phyloP scores from a whole-genome alignment of 2,888 invertebrate genomes.

The Aphodius granarius region DNA sequence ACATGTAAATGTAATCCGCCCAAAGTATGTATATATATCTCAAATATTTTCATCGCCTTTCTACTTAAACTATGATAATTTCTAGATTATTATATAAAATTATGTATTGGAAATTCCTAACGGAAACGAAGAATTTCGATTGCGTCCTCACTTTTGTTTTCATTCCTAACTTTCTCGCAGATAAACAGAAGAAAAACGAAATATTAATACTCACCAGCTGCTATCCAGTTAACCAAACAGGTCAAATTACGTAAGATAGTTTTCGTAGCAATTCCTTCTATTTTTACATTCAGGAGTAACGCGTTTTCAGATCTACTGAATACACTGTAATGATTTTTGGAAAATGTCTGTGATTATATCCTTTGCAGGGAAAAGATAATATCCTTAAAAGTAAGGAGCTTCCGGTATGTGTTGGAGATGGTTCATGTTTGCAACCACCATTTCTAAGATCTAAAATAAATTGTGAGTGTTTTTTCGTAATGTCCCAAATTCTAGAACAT shows the following conservation, averaged over 20 bases:
- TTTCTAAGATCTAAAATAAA: too few species aligned
- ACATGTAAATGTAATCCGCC: not conserved
- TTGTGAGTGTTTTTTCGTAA: not conserved
- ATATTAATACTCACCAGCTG: not conserved
- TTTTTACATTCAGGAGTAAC: too few species aligned
- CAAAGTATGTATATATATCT: not conserved
- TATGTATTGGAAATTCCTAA: not conserved
- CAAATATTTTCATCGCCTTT: not conserved
- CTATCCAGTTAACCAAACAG: not conserved
- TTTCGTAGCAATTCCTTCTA: too few species aligned
- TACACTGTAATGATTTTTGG: too few species aligned
- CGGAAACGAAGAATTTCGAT: not conserved
- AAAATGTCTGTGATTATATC: too few species aligned
- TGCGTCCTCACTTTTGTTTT: not conserved
- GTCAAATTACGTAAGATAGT: not conserved
- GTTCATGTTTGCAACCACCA: too few species aligned
- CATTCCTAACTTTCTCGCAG: not conserved
- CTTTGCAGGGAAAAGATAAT: too few species aligned
- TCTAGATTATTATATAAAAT: not conserved
- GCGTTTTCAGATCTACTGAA: too few species aligned
- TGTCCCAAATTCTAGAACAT: not conserved
- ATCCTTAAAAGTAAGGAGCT: too few species aligned
- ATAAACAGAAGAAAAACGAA: not conserved
- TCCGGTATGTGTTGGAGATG: too few species aligned
- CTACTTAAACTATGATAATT: not conserved